Conservation (phyloP, 2,113 vertebrate genomes). For the Fulica atra region DNA sequence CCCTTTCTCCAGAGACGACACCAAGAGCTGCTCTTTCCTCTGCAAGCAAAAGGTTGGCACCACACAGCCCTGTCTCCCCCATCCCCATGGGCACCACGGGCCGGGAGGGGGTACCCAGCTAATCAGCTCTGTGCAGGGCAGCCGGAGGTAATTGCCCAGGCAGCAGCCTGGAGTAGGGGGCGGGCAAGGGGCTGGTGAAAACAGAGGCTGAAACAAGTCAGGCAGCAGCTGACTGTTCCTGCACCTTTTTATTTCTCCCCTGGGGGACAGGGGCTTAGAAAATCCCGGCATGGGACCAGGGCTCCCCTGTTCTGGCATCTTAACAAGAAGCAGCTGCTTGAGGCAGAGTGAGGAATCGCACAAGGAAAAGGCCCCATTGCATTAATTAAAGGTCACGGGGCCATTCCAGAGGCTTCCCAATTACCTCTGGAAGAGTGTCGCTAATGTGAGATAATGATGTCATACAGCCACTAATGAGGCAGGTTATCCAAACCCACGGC, state of each 20-base stretch:
- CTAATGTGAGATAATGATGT: conserved; percentile 77
- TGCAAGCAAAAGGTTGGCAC: neutral
- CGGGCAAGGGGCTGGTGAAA: neutral
- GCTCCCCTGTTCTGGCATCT: conserved; percentile 50
- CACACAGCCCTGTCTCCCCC: neutral
- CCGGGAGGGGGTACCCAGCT: neutral
- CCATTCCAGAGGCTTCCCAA: conserved; percentile 70
- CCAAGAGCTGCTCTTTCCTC: neutral
- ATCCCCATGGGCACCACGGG: neutral
- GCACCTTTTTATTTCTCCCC: conserved; percentile 28
- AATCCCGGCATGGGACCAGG: neutral
- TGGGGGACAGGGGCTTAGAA: neutral
- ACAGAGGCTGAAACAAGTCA: neutral
- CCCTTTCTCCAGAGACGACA: neutral
- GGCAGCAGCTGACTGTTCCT: conserved; percentile 24
- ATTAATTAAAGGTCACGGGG: conserved; percentile 66
- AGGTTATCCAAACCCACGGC: conserved; percentile 35
- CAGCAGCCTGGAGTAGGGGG: neutral
- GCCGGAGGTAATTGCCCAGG: conserved; percentile 4
- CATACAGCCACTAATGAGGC: conserved; percentile 64
- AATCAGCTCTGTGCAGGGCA: neutral
- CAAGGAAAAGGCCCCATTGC: conserved; percentile 22
- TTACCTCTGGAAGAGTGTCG: conserved; percentile 58
- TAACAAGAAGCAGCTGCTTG: conserved; percentile 64
- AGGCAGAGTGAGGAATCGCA: conserved; percentile 18